Base-by-base conservation (phyloP, 2,113 vertebrate species). In the Heteronetta atricapilla region DNA sequence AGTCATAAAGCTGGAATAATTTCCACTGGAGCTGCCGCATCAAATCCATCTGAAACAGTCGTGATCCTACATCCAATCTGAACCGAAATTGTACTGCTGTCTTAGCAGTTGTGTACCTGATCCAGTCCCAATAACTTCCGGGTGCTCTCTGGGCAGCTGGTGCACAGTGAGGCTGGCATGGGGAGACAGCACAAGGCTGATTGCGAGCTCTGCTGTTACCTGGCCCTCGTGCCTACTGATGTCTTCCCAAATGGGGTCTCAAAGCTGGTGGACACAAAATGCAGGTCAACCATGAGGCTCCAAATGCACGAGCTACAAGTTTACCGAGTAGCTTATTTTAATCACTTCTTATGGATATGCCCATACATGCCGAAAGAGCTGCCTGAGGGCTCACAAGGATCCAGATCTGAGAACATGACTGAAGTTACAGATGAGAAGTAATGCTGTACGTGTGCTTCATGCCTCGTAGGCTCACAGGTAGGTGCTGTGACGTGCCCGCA, bases 371-470 rank as follows among this genome's bases (percentile, higher is more conserved):
- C 76, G 29, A 42, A 79, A 50, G 22, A 83, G 13, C 19, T 76
- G 42, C 42, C n/a, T n/a, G 53, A 48, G 53, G n/a, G 22, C n/a
- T 72, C 11, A 1, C 34, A 40, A 87, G 50, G 66, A 50, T 1
- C 0, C 36, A 52, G 58, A 34, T 36, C 26, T 1, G 3, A 31
- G 73, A 28, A 33, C 10, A 34, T 1, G 0, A 40, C 36, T 31
- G 79, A 79, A 72, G 40, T 12, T 8, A 34, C n/a, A 64, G 69
- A 52, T 5, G 21, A 78, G 72, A 28, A 82, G 56, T 19, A 31
- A 69, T 4, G 3, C 25, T n/a, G 46, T 10, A 18, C 34, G 31
- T 48, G 33, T 34, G 64, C 44, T 66, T 62, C 81, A n/a, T 5
- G n/a, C 74, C 48, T 36, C 52, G 29, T 0, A 34, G 70, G 56